phyloP scores from a whole-genome alignment of 2,888 invertebrate species.

The Cerceris ruficornis region DNA sequence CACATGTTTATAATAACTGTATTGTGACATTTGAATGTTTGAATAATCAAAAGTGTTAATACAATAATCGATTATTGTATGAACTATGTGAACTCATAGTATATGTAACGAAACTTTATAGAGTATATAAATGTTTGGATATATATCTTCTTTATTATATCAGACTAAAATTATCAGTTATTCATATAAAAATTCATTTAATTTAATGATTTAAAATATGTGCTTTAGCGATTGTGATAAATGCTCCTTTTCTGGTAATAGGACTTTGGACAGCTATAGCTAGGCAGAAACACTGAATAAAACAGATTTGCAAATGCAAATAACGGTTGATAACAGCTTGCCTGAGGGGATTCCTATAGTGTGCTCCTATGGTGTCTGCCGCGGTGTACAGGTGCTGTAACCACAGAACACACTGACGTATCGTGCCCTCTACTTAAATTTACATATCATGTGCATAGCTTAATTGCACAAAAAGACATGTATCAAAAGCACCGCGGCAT shows the following conservation, averaged over 20 bases:
- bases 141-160: no score
- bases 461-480: conserved; percentile 56
- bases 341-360: conserved; percentile 90
- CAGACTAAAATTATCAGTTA: no score
- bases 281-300: conserved; percentile 61
- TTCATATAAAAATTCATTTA: no score
- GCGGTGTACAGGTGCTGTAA: conserved; percentile 88
- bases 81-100: no score
- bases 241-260: conserved; percentile 43
- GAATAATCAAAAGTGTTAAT: no score
- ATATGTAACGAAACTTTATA: no score
- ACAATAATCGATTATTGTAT: no score
- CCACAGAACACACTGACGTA: conserved; percentile 82
- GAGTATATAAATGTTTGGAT: no score
- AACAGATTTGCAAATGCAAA: conserved; percentile 76
- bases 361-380: conserved; percentile 85
- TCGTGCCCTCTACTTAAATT: conserved; percentile 71
- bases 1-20: no score
- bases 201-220: not conserved
- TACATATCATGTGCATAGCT: conserved; percentile 42
- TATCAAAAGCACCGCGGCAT: conserved; percentile 53
- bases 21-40: no score
- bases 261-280: conserved; percentile 55
- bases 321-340: conserved; percentile 84
- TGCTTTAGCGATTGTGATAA: conserved; percentile 55